phyloP scores from a whole-genome alignment of 2,797 vertebrate species.

The Hafferia zeledoni region DNA sequence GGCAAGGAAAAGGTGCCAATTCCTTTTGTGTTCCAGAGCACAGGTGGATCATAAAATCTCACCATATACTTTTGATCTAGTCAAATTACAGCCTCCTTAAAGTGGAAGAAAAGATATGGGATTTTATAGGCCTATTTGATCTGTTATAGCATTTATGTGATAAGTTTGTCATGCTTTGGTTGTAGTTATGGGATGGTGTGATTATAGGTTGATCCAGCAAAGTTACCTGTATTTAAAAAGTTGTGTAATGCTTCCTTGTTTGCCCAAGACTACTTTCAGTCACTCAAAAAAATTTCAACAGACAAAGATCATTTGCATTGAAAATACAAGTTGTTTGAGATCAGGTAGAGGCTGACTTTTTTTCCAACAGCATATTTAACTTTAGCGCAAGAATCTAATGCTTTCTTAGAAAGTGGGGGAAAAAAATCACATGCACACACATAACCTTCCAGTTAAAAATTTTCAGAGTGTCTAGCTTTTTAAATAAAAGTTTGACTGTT shows the following conservation, averaged over 20 bases:
- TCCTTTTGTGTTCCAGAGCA: neutral
- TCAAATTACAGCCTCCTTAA: slow-evolving; percentile 38
- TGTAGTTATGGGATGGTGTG: neutral
- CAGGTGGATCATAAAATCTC: neutral
- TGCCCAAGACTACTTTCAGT: slow-evolving; percentile 2
- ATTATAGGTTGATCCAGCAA: slow-evolving; percentile 12
- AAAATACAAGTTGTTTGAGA: neutral
- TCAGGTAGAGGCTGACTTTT: neutral
- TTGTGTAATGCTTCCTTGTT: neutral
- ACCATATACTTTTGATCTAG: slow-evolving; percentile 22
- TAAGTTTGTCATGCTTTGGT: slow-evolving; percentile 20
- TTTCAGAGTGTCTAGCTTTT: neutral
- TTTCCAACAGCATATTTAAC: neutral
- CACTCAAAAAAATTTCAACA: neutral
- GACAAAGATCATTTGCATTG: neutral
- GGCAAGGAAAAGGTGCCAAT: neutral
- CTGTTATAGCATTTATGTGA: slow-evolving; percentile 9
- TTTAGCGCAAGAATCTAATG: neutral
- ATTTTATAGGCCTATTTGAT: slow-evolving; percentile 18
- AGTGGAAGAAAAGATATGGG: neutral
- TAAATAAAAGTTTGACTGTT: neutral
- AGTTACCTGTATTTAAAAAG: slow-evolving; percentile 9
- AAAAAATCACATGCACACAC: neutral
- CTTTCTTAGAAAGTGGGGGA: neutral
- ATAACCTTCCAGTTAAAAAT: neutral